These are phyloP conservation scores for Dendrolimus pini DNA, from an alignment of 2,888 invertebrate genomes.

Conservation along the genomic window DNA sequence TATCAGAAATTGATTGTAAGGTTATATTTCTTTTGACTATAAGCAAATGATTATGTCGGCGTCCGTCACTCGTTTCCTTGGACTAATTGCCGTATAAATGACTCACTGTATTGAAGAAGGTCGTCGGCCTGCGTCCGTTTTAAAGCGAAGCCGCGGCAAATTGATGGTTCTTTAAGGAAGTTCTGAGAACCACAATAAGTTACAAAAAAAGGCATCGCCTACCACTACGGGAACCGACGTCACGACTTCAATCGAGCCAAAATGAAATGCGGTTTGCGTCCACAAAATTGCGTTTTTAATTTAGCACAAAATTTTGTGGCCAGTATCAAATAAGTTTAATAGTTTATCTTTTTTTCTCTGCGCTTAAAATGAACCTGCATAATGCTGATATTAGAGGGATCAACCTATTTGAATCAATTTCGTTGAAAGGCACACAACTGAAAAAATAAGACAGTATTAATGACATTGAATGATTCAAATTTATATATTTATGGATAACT, in stretches of 20 bases:
- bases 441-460: no score
- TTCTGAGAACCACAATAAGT: constrained; percentile 36
- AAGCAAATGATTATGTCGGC: constrained; percentile 9
- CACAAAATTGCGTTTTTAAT: background rate
- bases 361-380: no score
- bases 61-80: constrained; percentile 26
- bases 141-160: constrained; percentile 37
- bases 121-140: constrained; percentile 35
- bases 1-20: no score
- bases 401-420: no score
- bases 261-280: constrained; percentile 18
- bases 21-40: background rate
- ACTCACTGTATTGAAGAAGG: constrained; percentile 41
- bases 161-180: constrained; percentile 41
- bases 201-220: constrained; percentile 30
- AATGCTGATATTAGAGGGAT: no score
- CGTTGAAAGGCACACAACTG: no score
- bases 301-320: background rate
- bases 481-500: no score
- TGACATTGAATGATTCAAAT: no score
- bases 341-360: no score
- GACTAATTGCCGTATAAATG: constrained; percentile 34
- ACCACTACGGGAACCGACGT: constrained; percentile 22
- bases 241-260: constrained; percentile 31
- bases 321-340: background rate